phyloP scores from a whole-genome alignment of 2,888 invertebrate genomes.

The Syrista parreyssii region DNA sequence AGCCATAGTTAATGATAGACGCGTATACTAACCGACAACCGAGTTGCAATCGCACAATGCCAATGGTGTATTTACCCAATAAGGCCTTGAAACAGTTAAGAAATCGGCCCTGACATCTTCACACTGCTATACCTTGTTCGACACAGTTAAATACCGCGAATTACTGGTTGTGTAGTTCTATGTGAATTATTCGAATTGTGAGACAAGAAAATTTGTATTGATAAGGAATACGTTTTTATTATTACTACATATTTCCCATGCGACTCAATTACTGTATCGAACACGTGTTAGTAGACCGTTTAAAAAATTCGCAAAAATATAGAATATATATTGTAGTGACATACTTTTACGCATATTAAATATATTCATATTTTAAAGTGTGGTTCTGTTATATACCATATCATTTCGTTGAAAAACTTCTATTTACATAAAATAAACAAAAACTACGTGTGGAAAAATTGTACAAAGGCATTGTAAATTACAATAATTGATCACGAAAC shows the following conservation, averaged over 20 bases:
- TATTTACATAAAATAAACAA: background rate
- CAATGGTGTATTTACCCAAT: slow-evolving; percentile 40
- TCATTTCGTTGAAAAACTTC: background rate
- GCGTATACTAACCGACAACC: background rate
- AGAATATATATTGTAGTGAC: background rate
- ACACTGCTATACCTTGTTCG: slow-evolving; percentile 19
- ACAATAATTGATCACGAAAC: background rate
- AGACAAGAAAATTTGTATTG: background rate
- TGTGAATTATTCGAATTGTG: background rate
- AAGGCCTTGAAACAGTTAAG: slow-evolving; percentile 43
- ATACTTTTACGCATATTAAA: background rate
- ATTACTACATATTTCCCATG: background rate
- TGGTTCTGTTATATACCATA: background rate
- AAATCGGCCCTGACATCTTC: slow-evolving; percentile 45
- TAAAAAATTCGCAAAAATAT: background rate
- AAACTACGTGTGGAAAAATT: background rate
- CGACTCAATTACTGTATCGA: background rate
- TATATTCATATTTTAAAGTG: background rate
- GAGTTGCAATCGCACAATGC: slow-evolving; percentile 22
- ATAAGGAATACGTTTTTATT: background rate
- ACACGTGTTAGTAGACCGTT: background rate
- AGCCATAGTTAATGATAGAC: background rate
- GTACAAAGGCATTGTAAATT: background rate
- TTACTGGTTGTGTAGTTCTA: background rate
- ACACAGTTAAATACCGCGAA: slow-evolving; percentile 17